Evolutionary conservation across 1,140 invertebrate genomes (phyloP).

Genomic region (Drosophila insularis): DNA sequence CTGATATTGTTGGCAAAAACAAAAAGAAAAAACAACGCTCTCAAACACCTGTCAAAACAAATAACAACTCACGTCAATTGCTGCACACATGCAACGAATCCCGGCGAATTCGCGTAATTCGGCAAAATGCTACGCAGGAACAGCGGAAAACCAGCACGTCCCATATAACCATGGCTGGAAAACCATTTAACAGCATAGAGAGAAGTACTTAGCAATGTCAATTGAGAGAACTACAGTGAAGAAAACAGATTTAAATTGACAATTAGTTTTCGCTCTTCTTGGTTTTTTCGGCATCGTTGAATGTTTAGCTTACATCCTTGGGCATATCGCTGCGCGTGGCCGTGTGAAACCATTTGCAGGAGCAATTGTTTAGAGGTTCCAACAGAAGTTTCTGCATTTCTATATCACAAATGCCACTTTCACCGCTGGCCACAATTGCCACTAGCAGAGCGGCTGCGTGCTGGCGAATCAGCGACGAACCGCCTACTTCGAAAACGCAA

Average conservation of each 20-base stretch:
- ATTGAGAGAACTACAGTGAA: conserved; percentile 64
- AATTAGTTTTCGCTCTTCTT: neutral
- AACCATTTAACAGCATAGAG: conserved; percentile 69
- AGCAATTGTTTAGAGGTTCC: conserved; percentile 69
- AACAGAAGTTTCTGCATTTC: conserved; percentile 55
- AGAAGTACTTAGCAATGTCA: conserved; percentile 58
- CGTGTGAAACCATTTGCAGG: conserved; percentile 74
- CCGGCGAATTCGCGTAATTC: conserved; percentile 58
- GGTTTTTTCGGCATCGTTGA: too few species aligned
- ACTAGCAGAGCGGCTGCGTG: conserved; percentile 76
- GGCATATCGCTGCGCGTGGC: conserved; percentile 38
- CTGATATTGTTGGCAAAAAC: neutral
- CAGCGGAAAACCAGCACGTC: conserved; percentile 38
- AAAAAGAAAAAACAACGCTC: too few species aligned
- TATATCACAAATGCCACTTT: conserved; percentile 55
- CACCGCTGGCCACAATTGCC: conserved; percentile 61
- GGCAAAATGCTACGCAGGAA: conserved; percentile 62
- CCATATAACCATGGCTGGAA: conserved; percentile 38
- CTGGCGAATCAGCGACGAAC: conserved; percentile 68
- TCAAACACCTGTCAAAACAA: conserved; percentile 1
- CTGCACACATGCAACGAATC: conserved; percentile 54
- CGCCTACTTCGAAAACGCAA: conserved; percentile 69
- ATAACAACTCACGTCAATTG: conserved; percentile 56
- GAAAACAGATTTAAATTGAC: neutral
- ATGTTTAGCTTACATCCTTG: conserved; percentile 61